phyloP scores from a whole-genome alignment of 2,113 vertebrate species.

The Neopipo cinnamomea region DNA sequence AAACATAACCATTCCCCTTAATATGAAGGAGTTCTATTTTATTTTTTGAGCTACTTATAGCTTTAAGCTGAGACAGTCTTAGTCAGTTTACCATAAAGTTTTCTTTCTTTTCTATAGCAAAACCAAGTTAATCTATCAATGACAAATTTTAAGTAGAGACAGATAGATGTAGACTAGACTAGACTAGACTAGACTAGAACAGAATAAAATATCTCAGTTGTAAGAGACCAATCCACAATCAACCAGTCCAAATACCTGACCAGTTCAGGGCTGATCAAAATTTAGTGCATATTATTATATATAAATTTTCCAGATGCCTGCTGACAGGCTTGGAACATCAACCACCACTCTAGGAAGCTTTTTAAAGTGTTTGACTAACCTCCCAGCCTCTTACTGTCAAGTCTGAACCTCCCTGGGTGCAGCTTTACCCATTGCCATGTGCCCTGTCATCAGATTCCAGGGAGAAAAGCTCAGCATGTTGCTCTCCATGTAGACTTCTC shows the following conservation, averaged over 20 bases:
- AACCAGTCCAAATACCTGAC: neutral
- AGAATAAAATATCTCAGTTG: neutral
- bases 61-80: neutral
- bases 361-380: neutral
- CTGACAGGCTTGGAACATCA: accelerated
- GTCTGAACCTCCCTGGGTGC: accelerated
- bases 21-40: neutral
- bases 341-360: neutral
- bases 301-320: neutral
- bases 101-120: neutral
- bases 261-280: neutral
- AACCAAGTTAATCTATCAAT: neutral
- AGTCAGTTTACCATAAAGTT: neutral
- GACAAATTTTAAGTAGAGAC: neutral
- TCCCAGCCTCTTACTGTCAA: accelerated
- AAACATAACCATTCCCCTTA: neutral
- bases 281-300: neutral
- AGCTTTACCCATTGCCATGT: accelerated
- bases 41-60: neutral
- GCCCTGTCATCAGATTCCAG: neutral
- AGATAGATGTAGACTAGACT: neutral
- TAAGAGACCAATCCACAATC: neutral
- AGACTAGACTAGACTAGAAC: neutral
- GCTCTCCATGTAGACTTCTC: neutral
- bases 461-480: neutral